phyloP scores from a whole-genome alignment of 2,797 vertebrate species.

The Chaenodraco wilsoni region DNA sequence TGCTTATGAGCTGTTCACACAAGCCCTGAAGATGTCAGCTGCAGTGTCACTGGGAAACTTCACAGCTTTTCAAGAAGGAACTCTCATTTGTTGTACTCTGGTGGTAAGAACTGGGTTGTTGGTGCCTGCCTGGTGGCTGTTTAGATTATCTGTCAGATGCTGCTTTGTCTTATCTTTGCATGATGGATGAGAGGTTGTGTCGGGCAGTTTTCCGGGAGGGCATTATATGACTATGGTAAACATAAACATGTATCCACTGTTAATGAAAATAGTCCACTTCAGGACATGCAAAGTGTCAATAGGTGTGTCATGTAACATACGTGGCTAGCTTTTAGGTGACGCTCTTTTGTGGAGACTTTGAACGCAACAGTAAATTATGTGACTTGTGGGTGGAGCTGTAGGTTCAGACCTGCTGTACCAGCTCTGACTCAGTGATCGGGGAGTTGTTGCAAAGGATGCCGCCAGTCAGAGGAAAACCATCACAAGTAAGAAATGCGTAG shows the following conservation, averaged over 20 bases:
- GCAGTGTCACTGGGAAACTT: constrained; percentile 63
- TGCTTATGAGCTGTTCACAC: constrained; percentile 42
- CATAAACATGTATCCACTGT: background rate
- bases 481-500: constrained; percentile 32
- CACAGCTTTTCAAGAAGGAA: constrained; percentile 44
- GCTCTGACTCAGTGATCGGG: constrained; percentile 64
- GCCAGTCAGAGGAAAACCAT: constrained; percentile 58
- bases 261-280: background rate
- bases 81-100: background rate
- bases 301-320: background rate
- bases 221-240: background rate
- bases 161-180: constrained; percentile 9
- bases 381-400: constrained; percentile 81
- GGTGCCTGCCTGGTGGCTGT: constrained; percentile 11
- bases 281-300: background rate
- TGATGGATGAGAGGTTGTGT: background rate
- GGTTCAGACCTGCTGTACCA: constrained; percentile 69
- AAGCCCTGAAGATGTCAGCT: constrained; percentile 62
- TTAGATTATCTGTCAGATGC: constrained; percentile 30
- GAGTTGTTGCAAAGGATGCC: constrained; percentile 69
- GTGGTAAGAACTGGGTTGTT: constrained; percentile 26
- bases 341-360: constrained; percentile 65
- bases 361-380: constrained; percentile 49
- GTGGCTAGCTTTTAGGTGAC: constrained; percentile 24
- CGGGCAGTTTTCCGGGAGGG: background rate